Evolutionary conservation across 2,888 invertebrate genomes (phyloP).

Genomic region (Drosophila kokeensis): DNA sequence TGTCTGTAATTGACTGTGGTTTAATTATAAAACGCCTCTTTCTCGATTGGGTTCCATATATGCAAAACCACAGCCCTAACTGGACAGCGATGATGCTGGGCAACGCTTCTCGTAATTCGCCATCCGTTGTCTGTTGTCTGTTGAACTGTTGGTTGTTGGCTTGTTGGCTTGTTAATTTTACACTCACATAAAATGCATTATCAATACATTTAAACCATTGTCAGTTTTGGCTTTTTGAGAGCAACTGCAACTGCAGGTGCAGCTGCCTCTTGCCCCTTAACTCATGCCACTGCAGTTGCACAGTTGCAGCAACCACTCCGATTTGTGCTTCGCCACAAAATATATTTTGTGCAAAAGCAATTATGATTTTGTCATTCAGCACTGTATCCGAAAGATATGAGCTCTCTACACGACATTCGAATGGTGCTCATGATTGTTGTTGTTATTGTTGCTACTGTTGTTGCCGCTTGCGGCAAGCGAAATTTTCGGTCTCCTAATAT

Average conservation of each 20-base stretch:
- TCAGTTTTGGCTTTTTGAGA: constrained; percentile 52
- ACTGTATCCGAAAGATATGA: constrained; percentile 65
- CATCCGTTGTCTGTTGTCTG: constrained; percentile 25
- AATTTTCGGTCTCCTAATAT: neutral
- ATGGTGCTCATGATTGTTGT: constrained; percentile 7
- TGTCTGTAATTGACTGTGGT: constrained; percentile 82
- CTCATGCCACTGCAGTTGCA: neutral
- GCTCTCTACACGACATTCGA: constrained; percentile 50
- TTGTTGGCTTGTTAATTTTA: constrained; percentile 69
- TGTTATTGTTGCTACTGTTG: constrained; percentile 16
- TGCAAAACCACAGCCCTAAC: constrained; percentile 69
- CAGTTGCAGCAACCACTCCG: constrained; percentile 11
- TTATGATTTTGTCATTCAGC: constrained; percentile 80
- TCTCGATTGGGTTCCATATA: constrained; percentile 42
- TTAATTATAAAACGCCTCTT: constrained; percentile 81
- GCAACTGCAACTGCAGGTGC: neutral
- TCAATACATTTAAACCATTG: constrained; percentile 82
- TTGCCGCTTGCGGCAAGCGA: constrained; percentile 7
- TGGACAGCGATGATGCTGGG: constrained; percentile 27
- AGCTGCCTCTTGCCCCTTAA: neutral
- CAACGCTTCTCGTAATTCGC: constrained; percentile 63
- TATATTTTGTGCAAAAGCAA: constrained; percentile 77
- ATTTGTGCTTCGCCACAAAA: constrained; percentile 54
- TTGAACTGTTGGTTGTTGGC: constrained; percentile 27
- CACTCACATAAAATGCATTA: constrained; percentile 78